phyloP scores from a whole-genome alignment of 2,888 invertebrate species.

The Calameuta idolon region DNA sequence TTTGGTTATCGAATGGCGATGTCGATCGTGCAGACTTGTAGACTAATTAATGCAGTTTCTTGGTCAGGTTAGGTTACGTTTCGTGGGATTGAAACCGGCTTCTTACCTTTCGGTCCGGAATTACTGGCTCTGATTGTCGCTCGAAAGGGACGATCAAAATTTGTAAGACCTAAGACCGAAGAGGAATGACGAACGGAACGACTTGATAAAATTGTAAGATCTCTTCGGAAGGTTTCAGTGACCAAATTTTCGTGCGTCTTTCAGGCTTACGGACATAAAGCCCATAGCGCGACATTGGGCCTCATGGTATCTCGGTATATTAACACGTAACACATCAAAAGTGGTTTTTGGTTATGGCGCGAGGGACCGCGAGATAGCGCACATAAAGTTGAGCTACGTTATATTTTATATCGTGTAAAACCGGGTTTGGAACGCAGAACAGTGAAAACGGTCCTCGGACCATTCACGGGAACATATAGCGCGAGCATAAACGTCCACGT shows the following conservation, averaged over 20 bases:
- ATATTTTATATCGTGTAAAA: constrained; percentile 49
- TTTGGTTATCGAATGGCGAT: neutral
- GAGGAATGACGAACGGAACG: constrained; percentile 28
- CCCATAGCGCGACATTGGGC: constrained; percentile 27
- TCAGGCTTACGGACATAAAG: constrained; percentile 17
- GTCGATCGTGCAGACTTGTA: neutral
- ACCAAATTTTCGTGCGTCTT: constrained; percentile 20
- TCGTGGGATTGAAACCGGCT: neutral
- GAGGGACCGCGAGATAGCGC: constrained; percentile 29
- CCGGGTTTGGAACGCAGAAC: constrained; percentile 39
- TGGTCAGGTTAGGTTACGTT: no score
- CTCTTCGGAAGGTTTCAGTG: constrained; percentile 34
- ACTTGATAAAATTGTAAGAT: constrained; percentile 43
- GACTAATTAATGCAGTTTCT: neutral
- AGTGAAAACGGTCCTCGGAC: constrained; percentile 1
- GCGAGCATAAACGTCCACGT: constrained; percentile 57
- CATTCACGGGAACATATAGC: neutral
- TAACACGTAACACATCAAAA: constrained; percentile 62
- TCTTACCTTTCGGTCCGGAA: neutral
- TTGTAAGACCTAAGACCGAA: neutral
- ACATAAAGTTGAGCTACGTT: constrained; percentile 29
- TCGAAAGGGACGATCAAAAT: neutral
- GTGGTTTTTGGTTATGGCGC: constrained; percentile 8
- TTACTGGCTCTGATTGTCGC: neutral
- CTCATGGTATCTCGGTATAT: constrained; percentile 44